Base-by-base conservation (phyloP, 92 coral and sea anemone genomes). In the Palythoa grandis region DNA sequence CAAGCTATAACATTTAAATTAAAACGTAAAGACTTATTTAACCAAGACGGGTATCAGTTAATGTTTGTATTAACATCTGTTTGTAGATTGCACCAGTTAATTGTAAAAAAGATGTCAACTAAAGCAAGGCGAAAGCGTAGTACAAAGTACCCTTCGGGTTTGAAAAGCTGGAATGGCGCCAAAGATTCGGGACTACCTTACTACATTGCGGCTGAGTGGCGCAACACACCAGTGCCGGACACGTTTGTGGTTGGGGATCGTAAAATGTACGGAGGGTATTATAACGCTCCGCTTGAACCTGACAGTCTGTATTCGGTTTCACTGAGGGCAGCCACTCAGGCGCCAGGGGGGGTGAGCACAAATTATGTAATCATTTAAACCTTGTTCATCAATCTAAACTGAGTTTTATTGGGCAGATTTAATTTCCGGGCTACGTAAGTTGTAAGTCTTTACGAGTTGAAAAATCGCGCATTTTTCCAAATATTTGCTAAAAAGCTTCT, bases 191-290 rank as follows among this genome's bases (percentile, higher is more conserved):
- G 94, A 2, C 79, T 86, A 2, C 83, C 72, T 9, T 93, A 71
- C 70, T 96, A 96, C 77, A 73, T 96, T 5, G 92, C 99, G n/a
- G 98, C 98, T 5, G 89, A 89, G 82, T 88, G 95, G 79, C 39
- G 63, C 0, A 78, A 90, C 15, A 13, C 66, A 11, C 19, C 19
- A 37, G 37, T 85, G 0, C 91, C 91, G 8, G 7, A 1, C 58
- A 72, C 56, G n/a, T 96, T 96, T 82, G 86, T 87, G 22, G 89
- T 96, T 60, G 99, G 99, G 2, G 95, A 96, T 73, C 95, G 92
- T 47, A 52, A 90, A 53, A 74, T 0, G 0, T 94, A 96, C 78
- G 85, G 86, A 8, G 86, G 53, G 3, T 96, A 91, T 61, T 12
- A 60, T 47, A 96, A 96, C 77, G 95, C 88, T 0, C 90, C 93